These are phyloP conservation scores for Cygnus atratus DNA, from an alignment of 2,113 vertebrate species.

Conservation along the genomic window DNA sequence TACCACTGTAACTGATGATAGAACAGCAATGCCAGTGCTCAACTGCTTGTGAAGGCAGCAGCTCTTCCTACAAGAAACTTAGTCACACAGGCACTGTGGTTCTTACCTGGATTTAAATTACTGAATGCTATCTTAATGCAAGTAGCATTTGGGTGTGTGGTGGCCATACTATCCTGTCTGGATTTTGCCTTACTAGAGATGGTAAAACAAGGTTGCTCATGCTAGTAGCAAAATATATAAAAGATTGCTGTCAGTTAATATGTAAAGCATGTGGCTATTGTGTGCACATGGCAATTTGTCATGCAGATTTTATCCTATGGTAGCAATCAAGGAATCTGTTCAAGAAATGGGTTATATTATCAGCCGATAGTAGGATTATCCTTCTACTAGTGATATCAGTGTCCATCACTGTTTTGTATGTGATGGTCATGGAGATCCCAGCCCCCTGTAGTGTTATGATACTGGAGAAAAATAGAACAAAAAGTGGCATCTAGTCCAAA, in stretches of 20 bases:
- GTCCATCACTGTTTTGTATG: accelerated
- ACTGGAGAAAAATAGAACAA: not conserved
- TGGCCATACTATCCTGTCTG: not conserved
- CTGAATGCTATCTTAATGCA: not conserved
- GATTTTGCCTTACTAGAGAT: not conserved
- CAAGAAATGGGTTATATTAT: not conserved
- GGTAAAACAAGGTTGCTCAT: not conserved
- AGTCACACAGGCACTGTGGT: not conserved
- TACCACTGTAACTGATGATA: not conserved
- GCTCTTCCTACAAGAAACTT: not conserved
- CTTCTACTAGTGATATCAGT: not conserved
- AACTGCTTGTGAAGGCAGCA: accelerated
- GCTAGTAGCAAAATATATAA: not conserved
- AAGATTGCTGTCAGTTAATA: not conserved
- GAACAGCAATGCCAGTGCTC: not conserved
- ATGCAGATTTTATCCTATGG: not conserved
- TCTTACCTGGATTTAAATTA: not conserved
- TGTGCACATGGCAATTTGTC: not conserved
- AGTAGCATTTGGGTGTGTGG: not conserved
- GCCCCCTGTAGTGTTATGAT: not conserved
- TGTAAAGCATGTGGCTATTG: not conserved
- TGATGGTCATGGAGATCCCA: not conserved
- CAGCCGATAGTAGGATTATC: not conserved
- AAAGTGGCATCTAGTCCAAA: not conserved
- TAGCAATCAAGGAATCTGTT: not conserved